phyloP scores from a whole-genome alignment of 2,113 vertebrate genomes.

The chimpanzee (Pan troglodytes) region NHGRI_mPanTro3-v2.1_pri NC_072404.2:44206001-44206500 shows the following conservation, averaged over 20 bases:
- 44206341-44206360: not conserved
- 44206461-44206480: conserved; percentile 80
- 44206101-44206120: not conserved
- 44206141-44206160: not conserved
- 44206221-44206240: conserved; percentile 12
- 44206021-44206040: not conserved
- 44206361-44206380: not conserved
- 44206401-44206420: conserved; percentile 88
- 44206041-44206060: not conserved
- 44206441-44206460: conserved; percentile 87
- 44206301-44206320: not conserved
- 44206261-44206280: not conserved
- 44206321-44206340: not conserved
- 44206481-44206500: conserved; percentile 15
- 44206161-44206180: not conserved
- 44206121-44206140: not conserved
- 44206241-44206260: not conserved
- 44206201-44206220: not conserved
- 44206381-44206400: not conserved
- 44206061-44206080: not conserved
- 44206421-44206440: conserved; percentile 83
- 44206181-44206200: not conserved
- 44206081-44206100: not conserved
- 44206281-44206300: not conserved
- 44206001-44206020: not conserved